Evolutionary conservation across 2,888 invertebrate genomes (phyloP), one percentile per base, ranked within the genome.

Genomic region (Clistopyga incitator): DNA sequence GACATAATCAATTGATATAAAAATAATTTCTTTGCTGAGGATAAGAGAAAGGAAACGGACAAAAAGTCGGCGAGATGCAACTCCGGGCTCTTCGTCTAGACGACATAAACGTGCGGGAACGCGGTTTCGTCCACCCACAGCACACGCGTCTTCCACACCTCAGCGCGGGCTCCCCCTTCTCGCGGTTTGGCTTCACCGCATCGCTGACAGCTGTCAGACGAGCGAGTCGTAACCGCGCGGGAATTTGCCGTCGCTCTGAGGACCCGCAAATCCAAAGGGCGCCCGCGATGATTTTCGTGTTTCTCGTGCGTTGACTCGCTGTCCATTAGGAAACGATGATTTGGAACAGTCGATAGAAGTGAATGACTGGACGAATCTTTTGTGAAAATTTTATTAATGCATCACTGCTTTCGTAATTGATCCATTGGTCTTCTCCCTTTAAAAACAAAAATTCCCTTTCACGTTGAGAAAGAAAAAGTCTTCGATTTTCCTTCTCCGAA

Each of bases 171-270:
- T n/a, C 3, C 59, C 18, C n/a, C 34, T 25, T 3, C 23, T 25
- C 56, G 13, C 15, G 23, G 56, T 56, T 56, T 25, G 56, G 15
- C 25, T 67, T 38, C n/a, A 45, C 23, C 47, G 8, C 47, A 47
- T 10, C 38, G 64, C 79, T 80, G 79, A 80, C 79, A 81, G 75
- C 80, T 81, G 80, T 67, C 75, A 59, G 59, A 47, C 79, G 74
- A 38, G n/a, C n/a, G 68, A 59, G 25, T 38, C 74, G 74, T 50
- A 64, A 74, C 74, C 34, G 59, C 59, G 59, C 59, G 61, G 23
- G 52, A 34, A 70, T 29, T 50, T 68, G 11, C 54, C 23, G 54
- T 54, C 54, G 56, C 23, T 23, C 54, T 20, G 8, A 54, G 2
- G 54, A 54, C 15, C 13, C 38, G 45, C 38, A 15, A 23, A 67